Conservation (phyloP, 2,797 vertebrate genomes). For the Morus bassanus region DNA sequence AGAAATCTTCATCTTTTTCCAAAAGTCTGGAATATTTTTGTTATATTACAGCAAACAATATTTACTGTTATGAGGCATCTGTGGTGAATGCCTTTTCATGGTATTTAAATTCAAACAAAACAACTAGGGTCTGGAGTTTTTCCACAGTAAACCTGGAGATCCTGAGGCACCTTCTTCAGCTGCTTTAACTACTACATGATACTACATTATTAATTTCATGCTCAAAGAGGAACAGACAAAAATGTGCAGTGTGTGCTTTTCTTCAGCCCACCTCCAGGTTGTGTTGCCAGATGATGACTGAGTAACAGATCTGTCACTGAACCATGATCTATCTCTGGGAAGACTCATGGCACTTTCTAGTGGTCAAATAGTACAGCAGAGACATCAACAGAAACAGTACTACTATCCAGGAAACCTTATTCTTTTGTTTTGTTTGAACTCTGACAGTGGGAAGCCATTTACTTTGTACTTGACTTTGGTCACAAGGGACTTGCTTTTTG, state of each 20-base stretch:
- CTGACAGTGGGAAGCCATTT: not conserved
- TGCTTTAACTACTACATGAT: not conserved
- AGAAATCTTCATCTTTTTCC: not conserved
- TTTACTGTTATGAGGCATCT: not conserved
- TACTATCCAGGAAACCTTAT: not conserved
- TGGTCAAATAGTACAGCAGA: not conserved
- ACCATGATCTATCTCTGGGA: not conserved
- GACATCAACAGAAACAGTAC: not conserved
- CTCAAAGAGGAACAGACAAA: not conserved
- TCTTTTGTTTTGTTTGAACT: slow-evolving; percentile 11
- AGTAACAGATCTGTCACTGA: not conserved
- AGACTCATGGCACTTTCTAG: not conserved
- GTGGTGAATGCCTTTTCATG: not conserved
- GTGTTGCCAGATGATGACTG: not conserved
- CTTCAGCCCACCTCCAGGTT: not conserved
- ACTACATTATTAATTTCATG: not conserved
- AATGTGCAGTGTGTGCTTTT: not conserved
- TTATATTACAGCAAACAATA: not conserved
- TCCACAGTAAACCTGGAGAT: not conserved
- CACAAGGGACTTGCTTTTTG: not conserved
- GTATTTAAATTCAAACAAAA: not conserved
- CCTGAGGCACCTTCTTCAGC: not conserved
- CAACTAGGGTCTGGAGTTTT: not conserved
- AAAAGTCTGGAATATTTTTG: not conserved
- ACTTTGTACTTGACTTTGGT: not conserved